Evolutionary conservation across 2,888 invertebrate species (phyloP).

Genomic region (Barypeithes pellucidus): DNA sequence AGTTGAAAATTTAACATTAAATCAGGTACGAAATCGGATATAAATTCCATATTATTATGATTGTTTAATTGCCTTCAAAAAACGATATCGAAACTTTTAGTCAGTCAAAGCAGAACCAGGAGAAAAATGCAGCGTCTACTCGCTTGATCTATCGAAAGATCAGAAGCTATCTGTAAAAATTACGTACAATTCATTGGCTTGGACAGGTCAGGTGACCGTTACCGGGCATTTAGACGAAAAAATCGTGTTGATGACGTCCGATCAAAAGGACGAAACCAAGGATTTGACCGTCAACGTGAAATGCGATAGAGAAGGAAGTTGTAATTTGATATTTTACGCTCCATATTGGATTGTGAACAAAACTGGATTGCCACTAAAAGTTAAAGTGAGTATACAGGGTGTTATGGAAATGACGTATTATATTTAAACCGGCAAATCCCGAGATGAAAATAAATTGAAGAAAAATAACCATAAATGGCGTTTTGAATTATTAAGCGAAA

Average conservation of each 20-base stretch:
- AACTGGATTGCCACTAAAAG: slow-evolving; percentile 86
- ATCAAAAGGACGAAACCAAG: slow-evolving; percentile 79
- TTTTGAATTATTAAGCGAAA: too few relatives aligned
- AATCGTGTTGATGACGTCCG: slow-evolving; percentile 71
- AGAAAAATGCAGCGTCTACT: slow-evolving; percentile 80
- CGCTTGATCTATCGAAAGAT: slow-evolving; percentile 76
- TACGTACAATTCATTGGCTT: slow-evolving; percentile 78
- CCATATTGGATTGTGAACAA: slow-evolving; percentile 94
- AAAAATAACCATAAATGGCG: too few relatives aligned
- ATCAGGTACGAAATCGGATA: slow-evolving; percentile 56
- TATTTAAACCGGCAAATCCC: too few relatives aligned
- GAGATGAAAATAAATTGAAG: too few relatives aligned
- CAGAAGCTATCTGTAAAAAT: slow-evolving; percentile 72
- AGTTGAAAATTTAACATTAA: slow-evolving; percentile 72
- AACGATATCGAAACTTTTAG: slow-evolving; percentile 59
- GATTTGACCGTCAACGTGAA: slow-evolving; percentile 80
- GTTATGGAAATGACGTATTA: too few relatives aligned
- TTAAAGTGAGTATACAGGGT: slow-evolving; percentile 77
- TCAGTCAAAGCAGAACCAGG: slow-evolving; percentile 80
- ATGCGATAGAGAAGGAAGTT: slow-evolving; percentile 76
- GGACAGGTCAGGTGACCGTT: slow-evolving; percentile 81
- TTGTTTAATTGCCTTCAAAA: background rate
- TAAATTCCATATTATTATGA: too few relatives aligned
- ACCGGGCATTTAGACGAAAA: slow-evolving; percentile 77
- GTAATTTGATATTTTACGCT: slow-evolving; percentile 81